Base-by-base conservation (phyloP, 2,888 invertebrate species). In the Netelia melanura region DNA sequence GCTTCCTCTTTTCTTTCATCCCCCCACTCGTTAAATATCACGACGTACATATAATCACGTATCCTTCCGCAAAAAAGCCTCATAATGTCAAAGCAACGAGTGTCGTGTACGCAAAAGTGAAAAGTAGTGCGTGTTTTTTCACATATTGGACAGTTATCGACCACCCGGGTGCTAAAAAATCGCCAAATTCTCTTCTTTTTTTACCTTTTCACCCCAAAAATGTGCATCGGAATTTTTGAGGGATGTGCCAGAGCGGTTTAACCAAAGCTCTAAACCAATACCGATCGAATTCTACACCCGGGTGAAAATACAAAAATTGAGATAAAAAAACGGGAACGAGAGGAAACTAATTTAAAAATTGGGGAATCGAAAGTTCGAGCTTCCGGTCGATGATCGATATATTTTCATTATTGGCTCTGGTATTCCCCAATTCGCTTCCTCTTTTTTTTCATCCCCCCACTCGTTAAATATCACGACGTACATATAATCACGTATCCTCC, bases 331-430 rank as follows among this genome's bases (percentile, higher is more conserved):
- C n/a, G 54, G 17, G n/a, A 2, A 52, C 14, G n/a, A 17, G n/a
- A 17, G 8, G 54, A 54, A 17, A 58, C 17, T 2, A 52, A 68
- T 68, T 44, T 11, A n/a, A 10, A 25, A 48, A 68, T 43, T 2
- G 48, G 48, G 17, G 6, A 44, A 68, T 48, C 10, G 21, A 48
- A 48, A 21, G 25, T 10, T 6, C 67, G 14, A 52, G 10, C 48
- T 21, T 43, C 21, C 52, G 44, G 38, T 43, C 65, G 65, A 65
- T 14, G 52, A 68, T 68, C 67, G 44, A 68, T 68, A 52, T 17
- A 48, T 48, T 58, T 58, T 14, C 25, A 48, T 44, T 21, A 48
- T 48, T 44, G 48, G 10, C 21, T 23, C 48, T 17, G 23, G 21
- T 21, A 21, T 21, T 21, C 21, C 21, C 21, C 21, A 21, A 21